phyloP scores from a whole-genome alignment of 2,888 invertebrate species.

The Melolontha melolontha region DNA sequence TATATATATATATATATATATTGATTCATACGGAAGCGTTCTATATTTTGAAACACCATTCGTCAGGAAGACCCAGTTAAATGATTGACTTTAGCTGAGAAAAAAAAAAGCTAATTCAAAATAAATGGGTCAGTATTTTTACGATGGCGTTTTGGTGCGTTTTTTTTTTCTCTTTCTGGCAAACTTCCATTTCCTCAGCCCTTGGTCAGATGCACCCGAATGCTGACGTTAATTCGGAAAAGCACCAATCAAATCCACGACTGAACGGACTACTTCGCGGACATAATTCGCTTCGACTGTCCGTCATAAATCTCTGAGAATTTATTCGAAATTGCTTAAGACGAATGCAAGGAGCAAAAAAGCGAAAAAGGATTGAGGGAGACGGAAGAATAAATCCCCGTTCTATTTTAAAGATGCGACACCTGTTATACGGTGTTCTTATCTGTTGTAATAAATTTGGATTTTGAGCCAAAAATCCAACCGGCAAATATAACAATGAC shows the following conservation, averaged over 20 bases:
- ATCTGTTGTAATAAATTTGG: too few species aligned
- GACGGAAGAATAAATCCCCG: too few species aligned
- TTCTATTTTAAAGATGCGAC: too few species aligned
- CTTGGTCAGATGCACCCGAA: conserved; percentile 43
- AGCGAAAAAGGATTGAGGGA: conserved; percentile 4
- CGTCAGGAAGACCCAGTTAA: background rate
- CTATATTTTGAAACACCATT: background rate
- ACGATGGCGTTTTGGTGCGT: conserved; percentile 19
- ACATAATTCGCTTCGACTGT: background rate
- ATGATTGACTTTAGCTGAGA: background rate
- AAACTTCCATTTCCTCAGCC: conserved; percentile 42
- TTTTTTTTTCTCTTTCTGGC: conserved; percentile 38
- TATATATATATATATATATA: too few species aligned
- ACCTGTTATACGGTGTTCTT: too few species aligned
- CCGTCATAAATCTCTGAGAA: conserved; percentile 22
- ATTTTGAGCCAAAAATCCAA: too few species aligned
- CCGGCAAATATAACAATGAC: too few species aligned
- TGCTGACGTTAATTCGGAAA: conserved; percentile 5
- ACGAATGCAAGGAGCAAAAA: conserved; percentile 14
- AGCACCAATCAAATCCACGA: conserved; percentile 14
- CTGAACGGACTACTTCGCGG: background rate
- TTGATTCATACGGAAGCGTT: background rate
- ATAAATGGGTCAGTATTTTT: conserved; percentile 39
- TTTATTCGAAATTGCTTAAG: conserved; percentile 8
- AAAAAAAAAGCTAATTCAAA: conserved; percentile 7